Evolutionary conservation across 2,888 invertebrate genomes (phyloP), one percentile per base, ranked within the genome.

Genomic region (Aleiodes leptofemur): DNA sequence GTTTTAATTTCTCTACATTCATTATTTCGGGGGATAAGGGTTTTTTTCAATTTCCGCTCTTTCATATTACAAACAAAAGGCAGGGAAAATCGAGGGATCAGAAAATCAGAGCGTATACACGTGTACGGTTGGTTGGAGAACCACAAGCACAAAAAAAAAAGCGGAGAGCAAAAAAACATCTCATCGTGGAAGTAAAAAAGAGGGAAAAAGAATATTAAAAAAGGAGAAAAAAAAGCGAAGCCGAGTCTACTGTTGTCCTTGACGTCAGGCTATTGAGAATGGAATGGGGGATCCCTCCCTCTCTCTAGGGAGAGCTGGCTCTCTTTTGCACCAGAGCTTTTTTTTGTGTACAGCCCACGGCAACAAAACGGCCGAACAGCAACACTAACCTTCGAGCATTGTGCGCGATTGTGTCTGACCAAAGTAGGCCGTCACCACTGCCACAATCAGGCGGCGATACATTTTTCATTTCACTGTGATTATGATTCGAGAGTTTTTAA

Each of bases 371-470:
- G 23, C 23, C 23, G 23, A 23, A 23, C 23, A 23, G 23, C 23
- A 23, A 23, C 23, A 23, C 23, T 23, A 23, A 23, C 23, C 23
- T 1, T 23, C 23, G 13, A 14, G 53, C 0, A 53, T 53, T 43
- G 56, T 14, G 81, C 79, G 80, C 82, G 82, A 85, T 84, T 86
- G 84, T 85, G 82, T 83, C 6, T 38, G 81, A 23, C 81, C 80
- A 76, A 87, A 86, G 82, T 87, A 86, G 86, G 86, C 85, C 86
- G 83, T 76, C 83, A 81, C 76, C 84, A 80, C 81, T 78, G 73
- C 69, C 64, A 73, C 82, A 80, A 82, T 82, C 81, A 79, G 77
- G 77, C 79, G 77, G 77, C 79, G 38, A 29, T 11, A 57, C 23
- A 29, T 23, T 11, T 31, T 11, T 9, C 29, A 31, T 57, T 55